Evolutionary conservation across 2,797 vertebrate species (phyloP), one percentile per base, ranked within the genome.

Genomic region (Tenualosa thibaudeaui): DNA sequence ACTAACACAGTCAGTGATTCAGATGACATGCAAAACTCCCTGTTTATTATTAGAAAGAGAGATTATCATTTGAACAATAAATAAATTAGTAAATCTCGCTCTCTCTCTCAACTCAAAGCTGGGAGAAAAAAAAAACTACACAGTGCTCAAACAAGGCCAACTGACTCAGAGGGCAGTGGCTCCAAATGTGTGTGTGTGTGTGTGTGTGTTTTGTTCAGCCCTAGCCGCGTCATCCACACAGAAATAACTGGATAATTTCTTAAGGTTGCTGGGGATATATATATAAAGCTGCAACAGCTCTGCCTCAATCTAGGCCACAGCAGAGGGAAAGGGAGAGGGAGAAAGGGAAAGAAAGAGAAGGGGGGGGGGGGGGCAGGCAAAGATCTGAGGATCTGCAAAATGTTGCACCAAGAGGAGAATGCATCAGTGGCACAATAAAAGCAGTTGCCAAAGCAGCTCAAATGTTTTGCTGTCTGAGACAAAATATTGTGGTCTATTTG

Each of bases 211-310:
- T 43, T 75, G 19, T 5, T 7, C 4, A 78, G 71, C 71, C 8
- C 71, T 46, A 46, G 71, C 17, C 40, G 9, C 71, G 71, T 78
- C 71, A 46, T 78, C 71, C 71, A 46, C 37, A 78, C 71, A 78
- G 71, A 78, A 78, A 78, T 78, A 78, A 37, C 71, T 78, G 40
- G 71, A 78, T 78, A 89, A 86, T 78, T 89, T 90, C 71, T 54
- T 78, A 86, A 78, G 87, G 86, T 90, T 90, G 89, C 89, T 87
- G 85, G 86, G 88, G 86, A 86, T 90, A 78, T 78, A 46, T 78
- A 46, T 78, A 89, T 88, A 88, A 88, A 87, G 62, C 88, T 89
- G 88, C 89, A 86, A 88, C 83, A 88, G 87, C 87, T 84, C 85
- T 83, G 88, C 83, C 84, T 88, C 46, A 86, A 88, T 88, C 84